Evolutionary conservation across 2,113 vertebrate species (phyloP).

Genomic region (Physeter macrocephalus): DNA sequence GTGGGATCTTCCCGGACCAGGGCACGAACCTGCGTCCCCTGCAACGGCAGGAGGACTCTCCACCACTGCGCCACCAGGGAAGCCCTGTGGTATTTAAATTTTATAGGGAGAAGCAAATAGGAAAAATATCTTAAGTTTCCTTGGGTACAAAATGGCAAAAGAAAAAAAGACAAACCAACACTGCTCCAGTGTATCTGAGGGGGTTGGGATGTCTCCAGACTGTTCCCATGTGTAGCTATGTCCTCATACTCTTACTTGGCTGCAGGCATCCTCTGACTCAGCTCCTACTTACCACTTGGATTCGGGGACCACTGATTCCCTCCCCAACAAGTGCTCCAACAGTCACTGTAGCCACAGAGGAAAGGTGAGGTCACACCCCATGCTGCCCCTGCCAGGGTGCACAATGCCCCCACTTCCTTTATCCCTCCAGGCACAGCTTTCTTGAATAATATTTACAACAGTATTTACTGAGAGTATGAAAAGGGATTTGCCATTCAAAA

Average conservation of each 20-base stretch:
- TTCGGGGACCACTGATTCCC: neutral
- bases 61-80: no score
- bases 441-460: neutral
- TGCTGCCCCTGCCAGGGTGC: neutral
- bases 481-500: neutral
- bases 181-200: neutral
- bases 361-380: neutral
- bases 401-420: neutral
- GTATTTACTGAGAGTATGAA: neutral
- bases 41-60: no score
- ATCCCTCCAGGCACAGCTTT: neutral
- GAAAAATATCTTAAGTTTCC: neutral
- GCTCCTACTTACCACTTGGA: neutral
- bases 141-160: neutral
- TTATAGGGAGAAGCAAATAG: neutral
- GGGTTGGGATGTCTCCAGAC: neutral
- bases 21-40: no score
- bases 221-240: neutral
- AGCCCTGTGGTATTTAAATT: neutral
- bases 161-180: neutral
- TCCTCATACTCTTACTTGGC: neutral
- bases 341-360: neutral
- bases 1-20: no score
- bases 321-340: neutral
- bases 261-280: neutral